Evolutionary conservation across 2,113 vertebrate genomes (phyloP), one percentile per base, ranked within the genome.

Genomic region (Gasterosteus aculeatus): DNA sequence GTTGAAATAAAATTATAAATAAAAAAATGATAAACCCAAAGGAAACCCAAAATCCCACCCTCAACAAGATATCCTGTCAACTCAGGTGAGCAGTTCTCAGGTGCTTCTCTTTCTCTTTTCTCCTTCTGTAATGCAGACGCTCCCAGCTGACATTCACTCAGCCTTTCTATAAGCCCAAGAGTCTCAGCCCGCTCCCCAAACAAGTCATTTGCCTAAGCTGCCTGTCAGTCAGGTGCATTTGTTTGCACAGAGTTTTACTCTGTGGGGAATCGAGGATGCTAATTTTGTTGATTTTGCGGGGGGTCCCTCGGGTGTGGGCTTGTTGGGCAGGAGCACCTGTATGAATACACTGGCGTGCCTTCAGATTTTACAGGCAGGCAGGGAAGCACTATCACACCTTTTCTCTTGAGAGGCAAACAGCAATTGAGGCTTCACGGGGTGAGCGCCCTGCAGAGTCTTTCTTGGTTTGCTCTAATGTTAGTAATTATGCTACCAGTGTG

Each of bases 401-500:
- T 88, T 87, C 80, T 87, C 64, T 80, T 87, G 82, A 86, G 77
- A 87, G 76, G 74, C 67, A 89, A 75, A 85, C 78, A 87, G 80
- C 64, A 38, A 75, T 72, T 42, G 4, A 10, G 82, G 73, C 83
- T 63, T 88, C 91, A 92, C 82, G 87, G 75, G 87, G 89, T 77
- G 78, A 69, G 86, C 64, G 83, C 89, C 91, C 90, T 86, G 87
- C 85, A 72, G 91, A 90, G 91, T 80, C 83, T 89, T 93, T 94
- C 82, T 92, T 87, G 76, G 82, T 81, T 83, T 75, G 60, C 78
- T 83, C 69, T 91, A 91, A 93, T 86, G 88, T 91, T 83, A 82
- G 92, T 90, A 94, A 93, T 94, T 93, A 93, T 82, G 59, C 82
- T 83, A 80, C 79, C 91, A 90, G 91, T 87, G 85, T 92, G 91